Percentiles rank a stretch among this genome's conserved stretches.
Conservation (phyloP, 2,888 invertebrate genomes). For the Osmoderma eremita region DNA sequence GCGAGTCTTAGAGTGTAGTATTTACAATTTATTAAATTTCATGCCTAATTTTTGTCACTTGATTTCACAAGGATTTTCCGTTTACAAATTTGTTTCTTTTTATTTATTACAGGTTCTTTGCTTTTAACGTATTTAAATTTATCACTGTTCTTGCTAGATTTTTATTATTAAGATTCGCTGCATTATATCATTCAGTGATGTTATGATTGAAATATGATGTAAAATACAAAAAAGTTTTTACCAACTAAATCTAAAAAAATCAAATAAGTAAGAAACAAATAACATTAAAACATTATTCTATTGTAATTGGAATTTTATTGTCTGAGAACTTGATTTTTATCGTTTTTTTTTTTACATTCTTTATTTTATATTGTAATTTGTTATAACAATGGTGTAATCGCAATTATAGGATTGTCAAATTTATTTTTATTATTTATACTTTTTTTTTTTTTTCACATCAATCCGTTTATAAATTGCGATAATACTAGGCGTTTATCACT, state of each 20-base stretch:
- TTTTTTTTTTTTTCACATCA: no score
- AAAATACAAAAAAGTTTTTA: conserved; percentile 7
- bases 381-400: no score
- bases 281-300: no score
- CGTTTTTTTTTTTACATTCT: no score
- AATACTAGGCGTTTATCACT: conserved; percentile 1
- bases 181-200: conserved; percentile 13
- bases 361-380: no score
- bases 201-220: conserved; percentile 5
- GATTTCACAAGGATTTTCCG: neutral
- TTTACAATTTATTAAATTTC: conserved; percentile 9
- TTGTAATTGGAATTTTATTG: no score
- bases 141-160: conserved; percentile 18
- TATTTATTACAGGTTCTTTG: conserved; percentile 31
- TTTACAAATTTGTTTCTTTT: conserved; percentile 13
- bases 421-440: no score
- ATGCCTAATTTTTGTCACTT: conserved; percentile 17
- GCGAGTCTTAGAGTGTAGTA: conserved; percentile 27
- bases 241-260: neutral
- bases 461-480: neutral
- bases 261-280: neutral
- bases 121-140: conserved; percentile 16
- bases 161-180: neutral
- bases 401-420: no score
- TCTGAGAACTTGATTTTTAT: no score